Evolutionary conservation across 2,888 invertebrate species (phyloP).

Genomic region (Tetanocera ferruginea): DNA sequence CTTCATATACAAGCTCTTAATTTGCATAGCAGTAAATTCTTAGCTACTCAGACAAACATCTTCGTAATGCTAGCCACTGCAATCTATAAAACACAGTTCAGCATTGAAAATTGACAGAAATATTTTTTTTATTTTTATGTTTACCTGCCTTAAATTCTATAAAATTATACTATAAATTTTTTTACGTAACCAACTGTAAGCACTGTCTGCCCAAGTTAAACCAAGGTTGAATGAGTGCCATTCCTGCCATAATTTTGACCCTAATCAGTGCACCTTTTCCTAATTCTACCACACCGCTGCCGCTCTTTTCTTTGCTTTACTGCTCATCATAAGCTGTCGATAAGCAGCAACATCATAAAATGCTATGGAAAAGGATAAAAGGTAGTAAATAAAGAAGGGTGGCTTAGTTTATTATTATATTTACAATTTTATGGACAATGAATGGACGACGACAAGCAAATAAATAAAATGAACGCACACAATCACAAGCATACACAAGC

Average conservation of each 20-base stretch:
- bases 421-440: constrained; percentile 20
- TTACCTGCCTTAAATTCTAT: no score
- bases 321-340: background rate
- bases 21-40: no score
- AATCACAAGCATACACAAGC: background rate
- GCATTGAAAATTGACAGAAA: no score
- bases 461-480: background rate
- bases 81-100: no score
- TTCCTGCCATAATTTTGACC: constrained; percentile 10
- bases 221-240: constrained; percentile 4
- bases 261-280: constrained; percentile 21
- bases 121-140: no score
- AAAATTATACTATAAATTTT: no score
- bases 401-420: constrained; percentile 1
- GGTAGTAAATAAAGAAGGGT: background rate
- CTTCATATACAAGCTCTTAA: no score
- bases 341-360: constrained; percentile 3
- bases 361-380: background rate
- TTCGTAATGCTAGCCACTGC: no score
- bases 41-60: no score
- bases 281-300: background rate
- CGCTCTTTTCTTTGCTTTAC: background rate
- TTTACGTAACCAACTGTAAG: background rate
- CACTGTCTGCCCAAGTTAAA: background rate
- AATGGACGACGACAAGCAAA: background rate